Conservation (phyloP, 1,140 invertebrate species). For the Cecropterus lyciades region DNA sequence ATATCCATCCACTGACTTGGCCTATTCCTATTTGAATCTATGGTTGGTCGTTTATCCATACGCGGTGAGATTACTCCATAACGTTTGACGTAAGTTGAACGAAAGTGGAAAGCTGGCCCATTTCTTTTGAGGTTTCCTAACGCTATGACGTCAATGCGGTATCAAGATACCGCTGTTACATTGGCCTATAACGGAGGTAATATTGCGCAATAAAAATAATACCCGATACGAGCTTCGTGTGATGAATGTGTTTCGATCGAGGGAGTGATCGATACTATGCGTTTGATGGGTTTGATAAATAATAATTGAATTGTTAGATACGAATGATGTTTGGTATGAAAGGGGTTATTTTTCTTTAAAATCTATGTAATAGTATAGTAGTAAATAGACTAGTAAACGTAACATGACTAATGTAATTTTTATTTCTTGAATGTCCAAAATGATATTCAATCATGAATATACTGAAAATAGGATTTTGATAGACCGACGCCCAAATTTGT, state of each 20-base stretch:
- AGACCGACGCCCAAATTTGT: background rate
- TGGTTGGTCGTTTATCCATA: background rate
- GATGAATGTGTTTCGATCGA: slow-evolving; percentile 41
- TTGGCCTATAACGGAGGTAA: slow-evolving; percentile 53
- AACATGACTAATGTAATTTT: too few relatives aligned
- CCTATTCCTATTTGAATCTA: too few relatives aligned
- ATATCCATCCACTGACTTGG: too few relatives aligned
- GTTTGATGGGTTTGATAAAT: background rate
- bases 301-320: slow-evolving; percentile 22
- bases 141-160: slow-evolving; percentile 68
- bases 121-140: slow-evolving; percentile 66
- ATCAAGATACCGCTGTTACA: slow-evolving; percentile 45
- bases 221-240: slow-evolving; percentile 32
- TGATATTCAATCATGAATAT: too few relatives aligned
- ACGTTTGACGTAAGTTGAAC: slow-evolving; percentile 62
- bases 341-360: too few relatives aligned
- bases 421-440: background rate
- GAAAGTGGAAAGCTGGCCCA: slow-evolving; percentile 68
- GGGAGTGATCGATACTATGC: slow-evolving; percentile 46
- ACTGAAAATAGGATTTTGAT: background rate
- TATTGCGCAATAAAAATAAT: slow-evolving; percentile 65
- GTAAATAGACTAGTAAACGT: too few relatives aligned
- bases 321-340: slow-evolving; percentile 21
- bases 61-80: slow-evolving; percentile 13
- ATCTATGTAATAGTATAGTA: too few relatives aligned